Evolutionary conservation across 2,888 invertebrate genomes (phyloP), one percentile per base, ranked within the genome.

Genomic region (Tipula unca): DNA sequence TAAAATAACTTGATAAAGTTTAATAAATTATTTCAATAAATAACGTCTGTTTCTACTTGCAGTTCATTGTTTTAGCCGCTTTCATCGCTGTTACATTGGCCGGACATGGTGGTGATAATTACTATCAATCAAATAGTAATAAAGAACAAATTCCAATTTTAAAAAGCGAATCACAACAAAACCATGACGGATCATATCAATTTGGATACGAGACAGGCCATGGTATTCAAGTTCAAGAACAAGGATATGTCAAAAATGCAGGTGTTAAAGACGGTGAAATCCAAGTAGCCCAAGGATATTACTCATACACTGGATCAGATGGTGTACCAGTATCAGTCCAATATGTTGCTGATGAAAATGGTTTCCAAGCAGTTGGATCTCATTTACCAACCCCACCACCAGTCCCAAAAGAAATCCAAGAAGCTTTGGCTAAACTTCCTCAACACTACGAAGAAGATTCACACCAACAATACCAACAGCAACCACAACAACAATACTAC

Each of bases 331-430:
- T 94, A 88, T 90, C 92, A 17, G 87, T 95, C 42, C 92, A 92
- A 42, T 95, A 95, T 91, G 91, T 93, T 85, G 95, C 95, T 88
- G 95, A 95, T 88, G 95, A 95, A 89, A 93, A 94, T 88, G 95
- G 95, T 89, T 92, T 92, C 88, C 92, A 89, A 86, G 90, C 90
- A n/a, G 87, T 88, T 86, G 96, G 96, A 48, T 94, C 94, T 85
- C 96, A 96, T 90, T 91, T 96, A 83, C 96, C 96, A 14, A 96
- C 96, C 8, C 95, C 96, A 3, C 96, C 96, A n/a, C 95, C 96
- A 25, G 94, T 95, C 87, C 96, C 96, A 8, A 92, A 93, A 85
- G 95, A 94, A 87, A 96, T 96, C 87, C 94, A 94, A 88, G 90
- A 90, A 86, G 89, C 90, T 0, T 87, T 90, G 84, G 90, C 89